Evolutionary conservation across 1,140 invertebrate species (phyloP).

Genomic region (Drosophila funebris): DNA sequence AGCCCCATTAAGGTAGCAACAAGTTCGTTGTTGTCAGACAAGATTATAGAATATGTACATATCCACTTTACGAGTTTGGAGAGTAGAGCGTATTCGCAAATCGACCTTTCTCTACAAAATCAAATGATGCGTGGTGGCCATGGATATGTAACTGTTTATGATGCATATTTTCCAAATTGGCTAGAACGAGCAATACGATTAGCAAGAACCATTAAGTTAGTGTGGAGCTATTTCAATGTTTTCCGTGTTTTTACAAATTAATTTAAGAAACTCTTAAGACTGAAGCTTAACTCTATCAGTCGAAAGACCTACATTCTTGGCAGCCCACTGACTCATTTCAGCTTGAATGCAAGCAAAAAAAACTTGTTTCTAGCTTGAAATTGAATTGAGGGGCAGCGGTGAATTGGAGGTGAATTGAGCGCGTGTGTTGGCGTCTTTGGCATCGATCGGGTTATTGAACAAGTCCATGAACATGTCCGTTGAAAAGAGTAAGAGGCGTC

Average conservation of each 20-base stretch:
- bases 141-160: background rate
- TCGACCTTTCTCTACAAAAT: constrained; percentile 3
- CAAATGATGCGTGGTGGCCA: background rate
- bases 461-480: constrained; percentile 56
- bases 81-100: background rate
- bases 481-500: constrained; percentile 13
- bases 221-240: no score
- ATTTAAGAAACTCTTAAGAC: background rate
- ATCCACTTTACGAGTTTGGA: no score
- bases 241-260: background rate
- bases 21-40: background rate
- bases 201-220: no score
- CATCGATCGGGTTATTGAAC: constrained; percentile 3
- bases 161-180: background rate
- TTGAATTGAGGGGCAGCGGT: background rate
- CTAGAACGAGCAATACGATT: no score
- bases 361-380: background rate
- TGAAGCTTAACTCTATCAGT: background rate
- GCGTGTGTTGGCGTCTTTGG: constrained; percentile 28
- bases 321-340: no score
- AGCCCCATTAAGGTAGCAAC: constrained; percentile 9
- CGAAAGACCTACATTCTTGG: no score
- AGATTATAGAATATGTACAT: background rate
- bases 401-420: background rate
- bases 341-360: background rate